phyloP scores from a whole-genome alignment of 1,140 invertebrate genomes.

The Fopius arisanus region DNA sequence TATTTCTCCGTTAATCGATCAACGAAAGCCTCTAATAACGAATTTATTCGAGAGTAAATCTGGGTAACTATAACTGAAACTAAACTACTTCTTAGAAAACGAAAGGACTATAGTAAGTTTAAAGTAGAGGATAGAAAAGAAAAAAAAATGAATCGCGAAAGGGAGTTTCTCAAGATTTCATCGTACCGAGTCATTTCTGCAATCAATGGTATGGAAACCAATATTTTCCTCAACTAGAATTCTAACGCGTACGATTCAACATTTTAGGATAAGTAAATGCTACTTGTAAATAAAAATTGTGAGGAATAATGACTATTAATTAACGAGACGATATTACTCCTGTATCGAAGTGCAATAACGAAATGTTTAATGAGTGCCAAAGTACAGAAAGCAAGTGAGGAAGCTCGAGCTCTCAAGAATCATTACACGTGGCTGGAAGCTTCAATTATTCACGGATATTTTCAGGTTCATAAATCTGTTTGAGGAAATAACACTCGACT shows the following conservation, averaged over 20 bases:
- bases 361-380: conserved; percentile 58
- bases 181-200: conserved; percentile 15
- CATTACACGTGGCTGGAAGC: not conserved
- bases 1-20: not conserved
- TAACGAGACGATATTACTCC: conserved; percentile 44
- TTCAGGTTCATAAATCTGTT: too few species aligned
- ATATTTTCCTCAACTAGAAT: conserved; percentile 21
- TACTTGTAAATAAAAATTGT: conserved; percentile 51
- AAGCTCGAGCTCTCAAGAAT: not conserved
- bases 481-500: too few species aligned
- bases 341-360: conserved; percentile 58
- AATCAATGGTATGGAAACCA: conserved; percentile 5
- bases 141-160: not conserved
- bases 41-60: conserved; percentile 28
- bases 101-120: not conserved
- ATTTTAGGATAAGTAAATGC: conserved; percentile 40
- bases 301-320: conserved; percentile 9
- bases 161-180: conserved; percentile 14
- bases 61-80: not conserved
- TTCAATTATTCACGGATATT: not conserved
- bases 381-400: conserved; percentile 40
- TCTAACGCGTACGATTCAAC: conserved; percentile 42
- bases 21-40: conserved; percentile 31
- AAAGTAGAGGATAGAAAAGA: conserved; percentile 1
- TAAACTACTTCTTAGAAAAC: not conserved